Evolutionary conservation across 2,888 invertebrate species (phyloP).

Genomic region (Plagodis dolabraria): DNA sequence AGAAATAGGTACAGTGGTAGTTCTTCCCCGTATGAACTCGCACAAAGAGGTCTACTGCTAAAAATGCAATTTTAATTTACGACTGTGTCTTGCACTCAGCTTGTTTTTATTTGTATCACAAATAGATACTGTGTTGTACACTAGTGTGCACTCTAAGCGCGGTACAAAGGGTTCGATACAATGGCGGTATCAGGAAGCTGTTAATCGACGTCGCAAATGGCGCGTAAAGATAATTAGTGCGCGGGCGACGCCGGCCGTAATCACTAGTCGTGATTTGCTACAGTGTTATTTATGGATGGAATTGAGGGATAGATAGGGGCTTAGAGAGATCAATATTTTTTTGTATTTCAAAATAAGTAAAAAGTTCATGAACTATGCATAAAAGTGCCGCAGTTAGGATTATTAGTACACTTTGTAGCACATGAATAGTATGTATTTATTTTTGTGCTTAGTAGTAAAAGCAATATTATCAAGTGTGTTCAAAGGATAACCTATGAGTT

Average conservation of each 20-base stretch:
- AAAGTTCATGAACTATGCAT: background rate
- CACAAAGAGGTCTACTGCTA: too few relatives aligned
- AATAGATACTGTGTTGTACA: too few relatives aligned
- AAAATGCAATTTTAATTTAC: too few relatives aligned
- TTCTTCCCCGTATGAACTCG: too few relatives aligned
- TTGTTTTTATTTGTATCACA: too few relatives aligned
- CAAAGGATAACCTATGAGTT: too few relatives aligned
- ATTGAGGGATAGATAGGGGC: conserved; percentile 14
- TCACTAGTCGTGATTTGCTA: conserved; percentile 44
- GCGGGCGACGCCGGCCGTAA: conserved; percentile 50
- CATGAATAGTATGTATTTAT: too few relatives aligned
- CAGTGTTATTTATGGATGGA: conserved; percentile 36
- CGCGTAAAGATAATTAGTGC: conserved; percentile 68
- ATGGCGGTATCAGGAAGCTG: conserved; percentile 54
- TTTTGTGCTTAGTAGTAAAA: too few relatives aligned
- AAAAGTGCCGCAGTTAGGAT: background rate
- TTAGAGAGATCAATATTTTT: conserved; percentile 2
- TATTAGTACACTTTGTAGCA: background rate
- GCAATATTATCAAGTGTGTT: too few relatives aligned
- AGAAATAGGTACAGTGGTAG: too few relatives aligned
- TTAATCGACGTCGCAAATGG: conserved; percentile 67
- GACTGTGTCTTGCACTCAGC: too few relatives aligned
- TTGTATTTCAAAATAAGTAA: background rate
- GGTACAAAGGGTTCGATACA: conserved; percentile 54
- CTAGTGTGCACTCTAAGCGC: conserved; percentile 15